Conservation (phyloP, 2,113 vertebrate species). For the Nothocercus julius region DNA sequence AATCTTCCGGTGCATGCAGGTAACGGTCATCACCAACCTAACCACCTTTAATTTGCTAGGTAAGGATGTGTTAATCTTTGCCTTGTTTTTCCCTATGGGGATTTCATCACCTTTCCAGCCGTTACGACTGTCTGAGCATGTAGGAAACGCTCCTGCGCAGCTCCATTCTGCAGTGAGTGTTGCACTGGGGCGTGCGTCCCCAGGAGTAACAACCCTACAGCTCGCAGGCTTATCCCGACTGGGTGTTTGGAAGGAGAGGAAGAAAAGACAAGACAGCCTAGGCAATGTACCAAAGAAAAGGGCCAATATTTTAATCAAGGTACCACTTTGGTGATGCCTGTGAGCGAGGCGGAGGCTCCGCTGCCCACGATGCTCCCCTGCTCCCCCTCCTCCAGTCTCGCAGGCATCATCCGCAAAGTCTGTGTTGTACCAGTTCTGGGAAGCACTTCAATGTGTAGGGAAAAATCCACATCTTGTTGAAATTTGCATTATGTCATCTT, state of each 20-base stretch:
- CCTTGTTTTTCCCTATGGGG: rapidly evolving
- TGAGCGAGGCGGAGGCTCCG: background rate
- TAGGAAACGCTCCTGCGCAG: background rate
- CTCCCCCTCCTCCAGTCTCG: rapidly evolving
- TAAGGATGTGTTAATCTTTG: rapidly evolving
- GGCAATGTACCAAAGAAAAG: rapidly evolving
- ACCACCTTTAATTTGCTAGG: background rate
- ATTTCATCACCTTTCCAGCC: background rate
- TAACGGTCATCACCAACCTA: background rate
- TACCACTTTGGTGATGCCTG: rapidly evolving
- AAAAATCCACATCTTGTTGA: constrained; percentile 33
- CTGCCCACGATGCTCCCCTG: background rate
- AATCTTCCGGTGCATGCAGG: background rate
- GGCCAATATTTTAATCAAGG: rapidly evolving
- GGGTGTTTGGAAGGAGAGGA: rapidly evolving
- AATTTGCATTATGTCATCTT: constrained; percentile 45
- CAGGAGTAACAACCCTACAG: rapidly evolving
- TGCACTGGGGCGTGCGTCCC: background rate
- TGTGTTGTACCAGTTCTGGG: background rate
- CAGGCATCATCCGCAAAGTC: background rate
- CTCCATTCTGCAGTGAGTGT: no score
- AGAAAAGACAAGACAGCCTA: rapidly evolving
- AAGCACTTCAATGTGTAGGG: background rate
- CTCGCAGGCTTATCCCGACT: rapidly evolving
- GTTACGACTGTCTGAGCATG: rapidly evolving